Percentiles rank a stretch among this genome's conserved stretches.
These are phyloP conservation scores for Sinodicranocentrus sp. DNA, from an alignment of 2,888 invertebrate species.

Conservation along the genomic window DNA sequence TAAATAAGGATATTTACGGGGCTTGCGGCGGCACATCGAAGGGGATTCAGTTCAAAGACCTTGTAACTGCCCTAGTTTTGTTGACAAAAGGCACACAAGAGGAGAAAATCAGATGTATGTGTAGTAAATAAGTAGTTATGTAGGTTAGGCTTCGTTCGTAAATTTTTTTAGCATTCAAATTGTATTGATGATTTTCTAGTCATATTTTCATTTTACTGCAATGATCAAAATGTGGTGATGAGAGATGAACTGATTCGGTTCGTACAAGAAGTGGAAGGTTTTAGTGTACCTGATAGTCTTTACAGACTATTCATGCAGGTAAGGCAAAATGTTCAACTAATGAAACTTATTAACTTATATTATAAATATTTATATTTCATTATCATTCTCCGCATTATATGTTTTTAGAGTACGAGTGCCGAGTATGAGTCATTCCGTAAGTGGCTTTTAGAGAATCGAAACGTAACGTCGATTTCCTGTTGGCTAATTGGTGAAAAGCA, in stretches of 20 bases:
- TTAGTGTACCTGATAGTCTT: slow-evolving; percentile 79
- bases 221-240: slow-evolving; percentile 87
- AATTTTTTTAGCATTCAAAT: slow-evolving; percentile 6
- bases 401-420: slow-evolving; percentile 77
- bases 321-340: slow-evolving; percentile 59
- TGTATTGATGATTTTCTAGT: slow-evolving; percentile 81
- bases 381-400: not conserved
- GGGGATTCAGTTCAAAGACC: slow-evolving; percentile 90
- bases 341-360: slow-evolving; percentile 8
- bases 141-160: not conserved
- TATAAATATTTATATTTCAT: no score
- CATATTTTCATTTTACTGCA: slow-evolving; percentile 91
- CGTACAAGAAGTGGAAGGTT: slow-evolving; percentile 80
- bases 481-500: slow-evolving; percentile 88
- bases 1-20: slow-evolving; percentile 84
- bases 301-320: slow-evolving; percentile 80
- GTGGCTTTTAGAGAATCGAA: slow-evolving; percentile 87
- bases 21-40: slow-evolving; percentile 91
- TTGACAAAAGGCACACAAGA: slow-evolving; percentile 91
- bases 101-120: slow-evolving; percentile 88
- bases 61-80: slow-evolving; percentile 91
- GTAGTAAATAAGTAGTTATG: not conserved
- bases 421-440: slow-evolving; percentile 83
- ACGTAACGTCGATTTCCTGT: slow-evolving; percentile 88
- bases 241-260: slow-evolving; percentile 85